Conservation (phyloP, 2,888 invertebrate genomes). For the Thysanoteuthis rhombus region DNA sequence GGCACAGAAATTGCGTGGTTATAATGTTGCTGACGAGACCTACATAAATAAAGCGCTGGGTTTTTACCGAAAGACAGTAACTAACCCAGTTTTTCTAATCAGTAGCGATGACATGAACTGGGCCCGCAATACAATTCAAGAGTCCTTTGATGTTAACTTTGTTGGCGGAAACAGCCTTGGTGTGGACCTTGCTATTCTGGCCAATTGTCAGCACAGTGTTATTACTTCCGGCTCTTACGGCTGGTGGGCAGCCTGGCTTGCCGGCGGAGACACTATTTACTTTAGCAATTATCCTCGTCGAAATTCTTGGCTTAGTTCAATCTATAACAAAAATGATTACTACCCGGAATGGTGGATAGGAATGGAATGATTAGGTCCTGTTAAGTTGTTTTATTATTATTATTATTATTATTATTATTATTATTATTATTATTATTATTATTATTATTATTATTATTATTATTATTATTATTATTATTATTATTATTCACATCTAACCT, state of each 20-base stretch:
- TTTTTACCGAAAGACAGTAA: conserved; percentile 41
- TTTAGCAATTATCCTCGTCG: conserved; percentile 43
- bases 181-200: conserved; percentile 46
- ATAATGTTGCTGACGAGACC: conserved; percentile 41
- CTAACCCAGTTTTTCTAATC: conserved; percentile 43
- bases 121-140: conserved; percentile 36
- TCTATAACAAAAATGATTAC: conserved; percentile 42
- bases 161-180: conserved; percentile 36
- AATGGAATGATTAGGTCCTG: conserved; percentile 36
- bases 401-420: conserved; percentile 21
- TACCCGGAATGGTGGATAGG: conserved; percentile 47
- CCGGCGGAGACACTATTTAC: conserved; percentile 52
- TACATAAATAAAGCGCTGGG: conserved; percentile 44
- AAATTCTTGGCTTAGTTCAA: conserved; percentile 41
- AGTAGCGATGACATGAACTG: conserved; percentile 47
- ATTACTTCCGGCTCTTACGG: conserved; percentile 61
- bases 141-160: conserved; percentile 35
- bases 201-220: conserved; percentile 68
- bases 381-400: conserved; percentile 12
- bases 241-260: conserved; percentile 61
- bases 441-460: conserved; percentile 21
- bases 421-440: conserved; percentile 16
- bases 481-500: not conserved
- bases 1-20: conserved; percentile 40
- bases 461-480: conserved; percentile 18